Percentiles rank a stretch among this genome's conserved stretches.
Evolutionary conservation across 2,888 invertebrate genomes (phyloP).

Genomic region (Noctua fimbriata): DNA sequence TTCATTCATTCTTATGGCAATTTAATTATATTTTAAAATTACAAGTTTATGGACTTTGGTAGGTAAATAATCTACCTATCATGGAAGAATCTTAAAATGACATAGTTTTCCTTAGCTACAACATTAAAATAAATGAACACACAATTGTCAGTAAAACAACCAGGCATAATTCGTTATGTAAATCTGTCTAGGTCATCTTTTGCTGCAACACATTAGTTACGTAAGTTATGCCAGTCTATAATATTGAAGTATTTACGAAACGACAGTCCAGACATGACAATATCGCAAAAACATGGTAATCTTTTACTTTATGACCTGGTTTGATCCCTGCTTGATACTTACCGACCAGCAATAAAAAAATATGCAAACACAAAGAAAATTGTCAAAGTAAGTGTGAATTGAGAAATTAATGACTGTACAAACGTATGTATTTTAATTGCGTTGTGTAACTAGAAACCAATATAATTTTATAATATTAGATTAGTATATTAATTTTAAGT

Average conservation of each 20-base stretch:
- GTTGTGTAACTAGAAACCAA: background rate
- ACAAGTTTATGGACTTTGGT: background rate
- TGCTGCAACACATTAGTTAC: conserved; percentile 8
- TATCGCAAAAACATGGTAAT: background rate
- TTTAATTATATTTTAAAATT: background rate
- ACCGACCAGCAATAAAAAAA: background rate
- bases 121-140: background rate
- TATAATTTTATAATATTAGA: background rate
- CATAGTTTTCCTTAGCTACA: background rate
- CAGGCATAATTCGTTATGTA: background rate
- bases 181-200: conserved; percentile 5
- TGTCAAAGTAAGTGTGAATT: background rate
- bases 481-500: background rate
- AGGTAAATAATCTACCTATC: background rate
- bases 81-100: background rate
- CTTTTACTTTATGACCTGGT: background rate
- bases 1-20: background rate
- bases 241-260: background rate
- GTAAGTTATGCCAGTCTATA: background rate
- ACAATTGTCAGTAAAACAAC: background rate
- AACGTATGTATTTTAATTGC: background rate
- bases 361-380: background rate
- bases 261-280: background rate
- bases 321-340: background rate
- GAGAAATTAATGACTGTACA: background rate